Evolutionary conservation across 35 echinoderm and acorn worm species (phyloP).

Genomic region (Eucidaris tribuloides): DNA sequence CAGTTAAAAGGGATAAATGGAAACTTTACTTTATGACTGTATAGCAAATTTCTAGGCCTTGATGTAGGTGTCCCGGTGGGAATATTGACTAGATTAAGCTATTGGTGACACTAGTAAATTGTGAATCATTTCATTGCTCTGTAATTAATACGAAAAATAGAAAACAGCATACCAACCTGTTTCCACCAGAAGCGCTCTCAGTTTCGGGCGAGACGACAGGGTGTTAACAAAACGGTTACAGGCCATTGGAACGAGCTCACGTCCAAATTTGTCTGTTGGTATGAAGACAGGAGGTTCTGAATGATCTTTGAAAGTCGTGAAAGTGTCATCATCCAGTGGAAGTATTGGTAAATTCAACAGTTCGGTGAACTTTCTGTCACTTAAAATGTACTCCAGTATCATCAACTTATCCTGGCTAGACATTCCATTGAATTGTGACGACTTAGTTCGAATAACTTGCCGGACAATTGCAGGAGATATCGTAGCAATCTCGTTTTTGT

Average conservation of each 20-base stretch:
- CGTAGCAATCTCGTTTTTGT: not conserved
- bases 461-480: not conserved
- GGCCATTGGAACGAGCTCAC: not conserved
- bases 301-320: not conserved
- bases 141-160: not conserved
- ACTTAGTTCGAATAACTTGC: not conserved
- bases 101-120: not conserved
- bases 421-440: not conserved
- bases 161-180: not conserved
- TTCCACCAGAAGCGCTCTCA: not conserved
- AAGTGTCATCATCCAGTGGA: constrained; percentile 1
- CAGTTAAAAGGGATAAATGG: too few species aligned
- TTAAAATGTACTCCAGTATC: not conserved
- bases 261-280: not conserved
- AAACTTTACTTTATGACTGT: too few species aligned
- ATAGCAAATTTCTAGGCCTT: too few species aligned
- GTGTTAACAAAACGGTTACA: not conserved
- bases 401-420: not conserved
- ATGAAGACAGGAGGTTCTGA: not conserved
- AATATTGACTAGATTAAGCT: too few species aligned
- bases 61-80: too few species aligned
- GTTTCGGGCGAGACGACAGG: not conserved
- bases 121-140: not conserved
- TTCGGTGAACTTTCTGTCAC: not conserved
- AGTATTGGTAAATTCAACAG: not conserved